Evolutionary conservation across 2,888 invertebrate species (phyloP).

Genomic region (Nesidiocoris tenuis): DNA sequence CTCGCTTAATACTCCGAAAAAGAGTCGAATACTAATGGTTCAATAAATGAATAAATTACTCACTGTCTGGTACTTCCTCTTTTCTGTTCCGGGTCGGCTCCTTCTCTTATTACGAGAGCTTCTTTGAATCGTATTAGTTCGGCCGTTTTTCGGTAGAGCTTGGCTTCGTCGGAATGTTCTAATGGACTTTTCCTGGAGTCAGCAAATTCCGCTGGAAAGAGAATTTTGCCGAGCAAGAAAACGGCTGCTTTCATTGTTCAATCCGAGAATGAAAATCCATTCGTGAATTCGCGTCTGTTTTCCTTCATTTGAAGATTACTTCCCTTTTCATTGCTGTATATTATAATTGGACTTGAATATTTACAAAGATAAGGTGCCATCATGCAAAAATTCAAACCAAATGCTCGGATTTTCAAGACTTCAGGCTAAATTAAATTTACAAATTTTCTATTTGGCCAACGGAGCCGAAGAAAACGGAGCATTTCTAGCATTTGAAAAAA

Average conservation of each 20-base stretch:
- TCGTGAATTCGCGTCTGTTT: too few species aligned
- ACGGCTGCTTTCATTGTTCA: too few species aligned
- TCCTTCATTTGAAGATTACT: too few species aligned
- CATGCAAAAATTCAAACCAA: too few species aligned
- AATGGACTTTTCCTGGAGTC: conserved; percentile 8
- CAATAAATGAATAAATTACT: conserved; percentile 26
- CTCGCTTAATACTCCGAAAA: background rate
- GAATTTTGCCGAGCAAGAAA: background rate
- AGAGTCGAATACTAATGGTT: conserved; percentile 20
- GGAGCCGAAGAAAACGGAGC: too few species aligned
- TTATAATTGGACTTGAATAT: background rate
- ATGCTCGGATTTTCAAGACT: too few species aligned
- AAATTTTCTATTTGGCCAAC: too few species aligned
- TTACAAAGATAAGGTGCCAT: too few species aligned
- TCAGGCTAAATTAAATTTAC: too few species aligned
- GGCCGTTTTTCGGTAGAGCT: background rate
- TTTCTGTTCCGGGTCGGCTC: conserved; percentile 7
- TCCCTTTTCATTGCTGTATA: background rate
- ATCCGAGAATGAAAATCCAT: background rate
- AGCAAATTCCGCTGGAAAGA: background rate
- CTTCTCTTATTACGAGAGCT: background rate
- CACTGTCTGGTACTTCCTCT: too few species aligned
- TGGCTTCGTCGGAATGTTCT: conserved; percentile 17
- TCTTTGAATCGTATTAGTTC: conserved; percentile 15
- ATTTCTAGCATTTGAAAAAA: too few species aligned